Percentiles rank a stretch among this genome's conserved stretches.
These are phyloP conservation scores for Drosophila melanica DNA, from an alignment of 1,140 invertebrate species.

Conservation along the genomic window DNA sequence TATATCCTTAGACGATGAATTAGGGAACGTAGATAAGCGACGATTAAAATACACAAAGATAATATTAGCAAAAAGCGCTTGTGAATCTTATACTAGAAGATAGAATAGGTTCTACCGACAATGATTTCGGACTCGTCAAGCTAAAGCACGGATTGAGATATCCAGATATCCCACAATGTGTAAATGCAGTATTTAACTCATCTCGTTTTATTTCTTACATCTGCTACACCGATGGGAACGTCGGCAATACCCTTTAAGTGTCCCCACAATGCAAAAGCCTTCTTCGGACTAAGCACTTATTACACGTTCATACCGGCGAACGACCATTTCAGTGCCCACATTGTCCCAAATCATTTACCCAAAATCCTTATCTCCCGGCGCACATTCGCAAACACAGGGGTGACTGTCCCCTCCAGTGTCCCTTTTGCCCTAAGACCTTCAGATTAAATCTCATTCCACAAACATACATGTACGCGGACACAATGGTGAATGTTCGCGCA, in stretches of 20 bases:
- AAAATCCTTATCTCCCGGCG: conserved; percentile 6
- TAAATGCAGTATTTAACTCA: background rate
- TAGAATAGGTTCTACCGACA: background rate
- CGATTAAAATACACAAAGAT: background rate
- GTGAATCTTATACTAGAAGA: background rate
- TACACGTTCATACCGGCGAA: background rate
- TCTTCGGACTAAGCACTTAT: conserved; percentile 1
- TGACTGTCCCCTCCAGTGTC: conserved; percentile 1
- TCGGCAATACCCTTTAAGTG: conserved; percentile 1
- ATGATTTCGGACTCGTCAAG: conserved; percentile 5
- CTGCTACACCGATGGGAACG: background rate
- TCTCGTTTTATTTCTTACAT: background rate
- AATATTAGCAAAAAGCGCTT: too few relatives aligned
- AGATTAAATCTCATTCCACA: conserved; percentile 15
- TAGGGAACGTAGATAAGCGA: background rate
- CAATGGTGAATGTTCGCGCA: conserved; percentile 3
- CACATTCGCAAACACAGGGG: conserved; percentile 4
- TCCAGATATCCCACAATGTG: background rate
- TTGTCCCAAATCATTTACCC: conserved; percentile 11
- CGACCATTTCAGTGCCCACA: conserved; percentile 11
- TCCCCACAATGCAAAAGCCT: conserved; percentile 2
- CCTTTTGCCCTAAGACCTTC: conserved; percentile 4
- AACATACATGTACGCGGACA: conserved; percentile 2
- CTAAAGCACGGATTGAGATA: background rate
- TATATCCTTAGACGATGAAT: background rate